Evolutionary conservation across 2,797 vertebrate species (phyloP), one percentile per base, ranked within the genome.

Genomic region (Molossus molossus): DNA sequence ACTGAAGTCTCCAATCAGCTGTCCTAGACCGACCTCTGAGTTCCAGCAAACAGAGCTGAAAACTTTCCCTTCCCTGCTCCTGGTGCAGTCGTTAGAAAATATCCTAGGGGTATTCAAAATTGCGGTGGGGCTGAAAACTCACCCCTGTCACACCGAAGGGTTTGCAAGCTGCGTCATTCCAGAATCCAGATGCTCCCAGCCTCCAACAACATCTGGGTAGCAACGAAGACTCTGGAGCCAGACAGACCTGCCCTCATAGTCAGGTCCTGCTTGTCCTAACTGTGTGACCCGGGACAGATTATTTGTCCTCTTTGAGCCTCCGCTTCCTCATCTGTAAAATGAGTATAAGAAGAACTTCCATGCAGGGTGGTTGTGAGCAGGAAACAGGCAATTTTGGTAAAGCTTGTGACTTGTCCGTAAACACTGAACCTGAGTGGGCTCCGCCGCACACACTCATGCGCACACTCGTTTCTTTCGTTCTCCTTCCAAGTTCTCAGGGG

Each of bases 241-340:
- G 25, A 67, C 89, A 84, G 60, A 85, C 72, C 40, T 40, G 12
- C 2, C 2, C 37, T 72, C 58, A 13, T 13, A 9, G 33, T 84
- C 37, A 48, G 45, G 13, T 65, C 48, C 82, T 50, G 45, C 25
- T 53, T 57, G 73, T 81, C 82, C 88, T 91, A 75, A 75, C 25
- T 6, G 17, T 69, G 37, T 72, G 33, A 70, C 37, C 3, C 0
- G 3, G 14, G 58, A n/a, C 5, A 53, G 37, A 25, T 67, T 18
- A 62, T 57, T 65, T 64, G 62, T 33, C 6, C 40, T 60, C 58
- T 57, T 79, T 6, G 25, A 70, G 87, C 8, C n/a, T 88, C 85
- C 50, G 70, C 95, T 91, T 92, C 33, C 70, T 80, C 65, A 80
- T 80, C 27, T 48, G 4, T 80, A 76, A 90, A 96, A 88, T 75